Base-by-base conservation (phyloP, 2,888 invertebrate genomes). In the Macrophya alboannulata region DNA sequence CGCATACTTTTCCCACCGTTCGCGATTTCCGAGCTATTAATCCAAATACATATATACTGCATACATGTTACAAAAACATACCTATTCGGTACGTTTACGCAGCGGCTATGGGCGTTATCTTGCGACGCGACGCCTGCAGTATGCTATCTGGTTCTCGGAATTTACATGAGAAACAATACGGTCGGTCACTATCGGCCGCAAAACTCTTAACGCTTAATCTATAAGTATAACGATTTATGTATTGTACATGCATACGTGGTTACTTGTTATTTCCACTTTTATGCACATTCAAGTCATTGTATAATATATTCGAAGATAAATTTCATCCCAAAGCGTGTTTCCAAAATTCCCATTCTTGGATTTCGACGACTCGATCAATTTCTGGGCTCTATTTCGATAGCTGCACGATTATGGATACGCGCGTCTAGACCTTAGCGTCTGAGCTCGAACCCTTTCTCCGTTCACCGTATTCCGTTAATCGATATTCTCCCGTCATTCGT, bases 71-170 rank as follows among this genome's bases (percentile, higher is more conserved):
- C 15, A 55, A 55, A 55, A 55, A 55, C 10, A 55, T 43, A 72
- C 21, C 15, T 21, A 40, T 37, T 71, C 37, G 12, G 4, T 48
- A 48, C 72, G 45, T 74, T 43, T 45, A 43, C 43, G 45, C n/a
- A 40, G 45, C 21, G 72, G 21, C 45, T 74, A 74, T 74, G 15
- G 21, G 25, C 77, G 55, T 77, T 77, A 55, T 77, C 77, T 55
- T n/a, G 2, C 55, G 55, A 37, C 10, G 0, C 55, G 37, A 77
- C 55, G 77, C 77, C 77, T 51, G 77, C 55, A 74, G 37, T 55
- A 55, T 77, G 77, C 4, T 77, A 77, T 77, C 77, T 77, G 51
- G 77, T 77, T 77, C 77, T 77, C 77, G 37, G 77, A 77, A 77
- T 77, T 55, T 55, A 48, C 48, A 55, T 55, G 55, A 77, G 77